Evolutionary conservation across 2,888 invertebrate species (phyloP).

Genomic region (Mesodorylaimus sp.): DNA sequence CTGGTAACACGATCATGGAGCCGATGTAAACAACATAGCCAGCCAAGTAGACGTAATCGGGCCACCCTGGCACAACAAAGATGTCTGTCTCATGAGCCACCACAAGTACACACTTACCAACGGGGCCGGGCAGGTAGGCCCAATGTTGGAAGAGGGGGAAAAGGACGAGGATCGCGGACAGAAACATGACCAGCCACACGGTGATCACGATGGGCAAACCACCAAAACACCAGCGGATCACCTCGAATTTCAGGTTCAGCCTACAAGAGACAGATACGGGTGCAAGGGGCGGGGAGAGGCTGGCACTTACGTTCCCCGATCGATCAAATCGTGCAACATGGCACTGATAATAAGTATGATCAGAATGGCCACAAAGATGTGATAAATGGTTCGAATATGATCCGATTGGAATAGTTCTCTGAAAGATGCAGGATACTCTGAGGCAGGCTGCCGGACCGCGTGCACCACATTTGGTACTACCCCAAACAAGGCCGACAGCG

Average conservation of each 20-base stretch:
- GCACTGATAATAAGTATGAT: constrained; percentile 53
- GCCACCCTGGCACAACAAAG: constrained; percentile 15
- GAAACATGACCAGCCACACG: constrained; percentile 40
- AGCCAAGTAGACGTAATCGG: constrained; percentile 27
- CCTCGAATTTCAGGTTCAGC: constrained; percentile 40
- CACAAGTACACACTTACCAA: constrained; percentile 8
- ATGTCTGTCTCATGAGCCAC: constrained; percentile 7
- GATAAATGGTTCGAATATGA: constrained; percentile 63
- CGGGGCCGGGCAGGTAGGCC: constrained; percentile 18
- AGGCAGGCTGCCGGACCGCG: no score
- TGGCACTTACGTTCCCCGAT: constrained; percentile 53
- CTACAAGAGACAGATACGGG: constrained; percentile 17
- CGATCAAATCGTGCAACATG: constrained; percentile 50
- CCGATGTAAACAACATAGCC: constrained; percentile 28
- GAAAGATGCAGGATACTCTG: no score
- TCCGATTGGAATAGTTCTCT: constrained; percentile 51
- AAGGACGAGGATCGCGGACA: constrained; percentile 32
- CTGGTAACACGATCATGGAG: constrained; percentile 31
- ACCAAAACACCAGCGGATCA: constrained; percentile 44
- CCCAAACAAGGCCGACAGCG: no score
- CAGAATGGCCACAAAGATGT: constrained; percentile 60
- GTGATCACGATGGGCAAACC: constrained; percentile 42
- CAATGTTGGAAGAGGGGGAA: constrained; percentile 37
- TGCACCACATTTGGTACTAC: no score
- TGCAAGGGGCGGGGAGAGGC: not conserved